Conservation (phyloP, 2,888 invertebrate species). For the Polydesmus complanatus region DNA sequence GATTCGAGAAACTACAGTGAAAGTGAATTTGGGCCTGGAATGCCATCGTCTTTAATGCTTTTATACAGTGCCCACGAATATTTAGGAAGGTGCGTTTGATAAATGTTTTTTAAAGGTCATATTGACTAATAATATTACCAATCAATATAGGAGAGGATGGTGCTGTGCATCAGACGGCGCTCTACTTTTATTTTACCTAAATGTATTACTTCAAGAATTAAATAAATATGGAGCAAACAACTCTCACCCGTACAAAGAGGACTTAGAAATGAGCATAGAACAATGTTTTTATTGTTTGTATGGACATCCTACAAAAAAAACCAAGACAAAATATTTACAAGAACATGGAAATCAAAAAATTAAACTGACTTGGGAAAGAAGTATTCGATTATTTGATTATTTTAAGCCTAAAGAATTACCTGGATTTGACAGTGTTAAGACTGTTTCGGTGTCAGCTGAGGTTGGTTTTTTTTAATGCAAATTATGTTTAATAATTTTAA, state of each 20-base stretch:
- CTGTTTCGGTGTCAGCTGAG: slow-evolving; percentile 65
- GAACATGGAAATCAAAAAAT: slow-evolving; percentile 53
- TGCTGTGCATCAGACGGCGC: slow-evolving; percentile 63
- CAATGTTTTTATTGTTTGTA: slow-evolving; percentile 76
- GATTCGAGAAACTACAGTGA: not conserved
- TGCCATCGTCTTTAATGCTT: slow-evolving; percentile 48
- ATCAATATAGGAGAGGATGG: slow-evolving; percentile 47
- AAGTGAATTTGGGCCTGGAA: slow-evolving; percentile 21
- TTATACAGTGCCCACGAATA: slow-evolving; percentile 73
- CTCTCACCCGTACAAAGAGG: slow-evolving; percentile 29
- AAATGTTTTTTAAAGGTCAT: not conserved
- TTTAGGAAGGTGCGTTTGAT: slow-evolving; percentile 44
- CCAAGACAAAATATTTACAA: slow-evolving; percentile 48
- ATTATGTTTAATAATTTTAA: slow-evolving; percentile 5
- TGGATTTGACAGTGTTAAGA: slow-evolving; percentile 58
- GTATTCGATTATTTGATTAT: slow-evolving; percentile 46
- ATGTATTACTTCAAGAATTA: slow-evolving; percentile 40
- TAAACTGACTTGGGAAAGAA: slow-evolving; percentile 32
- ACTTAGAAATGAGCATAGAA: slow-evolving; percentile 63
- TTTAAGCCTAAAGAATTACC: slow-evolving; percentile 66
- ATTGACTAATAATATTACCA: not conserved
- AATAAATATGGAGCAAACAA: slow-evolving; percentile 20
- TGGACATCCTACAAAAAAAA: slow-evolving; percentile 60
- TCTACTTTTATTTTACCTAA: slow-evolving; percentile 61
- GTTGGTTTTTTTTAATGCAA: too few species aligned